Base-by-base conservation (phyloP, 2,113 vertebrate species). In the Chaetodon auriga region DNA sequence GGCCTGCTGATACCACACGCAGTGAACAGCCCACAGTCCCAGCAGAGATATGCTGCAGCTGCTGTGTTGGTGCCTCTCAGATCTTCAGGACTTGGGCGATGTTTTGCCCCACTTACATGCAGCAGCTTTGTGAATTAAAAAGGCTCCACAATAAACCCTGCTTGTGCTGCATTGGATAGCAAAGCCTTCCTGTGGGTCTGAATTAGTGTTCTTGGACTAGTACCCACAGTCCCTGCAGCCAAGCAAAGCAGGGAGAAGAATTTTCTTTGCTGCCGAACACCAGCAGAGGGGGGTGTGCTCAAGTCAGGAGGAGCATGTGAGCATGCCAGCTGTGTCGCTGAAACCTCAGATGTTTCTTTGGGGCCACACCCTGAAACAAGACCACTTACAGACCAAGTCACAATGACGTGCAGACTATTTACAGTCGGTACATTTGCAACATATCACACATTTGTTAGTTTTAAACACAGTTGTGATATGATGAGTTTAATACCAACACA, bases 241-340 rank as follows among this genome's bases (percentile, higher is more conserved):
- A 83, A 65, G 85, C 65, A 57, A 61, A 84, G 74, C 60, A 7
- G 7, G 55, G 74, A 68, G 64, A 38, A 66, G 53, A 70, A 9
- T 73, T 66, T 71, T 76, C 69, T 87, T 87, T 92, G 82, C 89
- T 73, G 80, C 53, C 68, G 75, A n/a, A 80, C 71, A 81, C 90
- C 93, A 93, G 93, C 86, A 95, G 94, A 93, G 93, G 93, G 93
- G 63, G 92, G 19, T 94, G 88, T 90, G 79, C 83, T 90, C 87
- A 88, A 90, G 87, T 90, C 66, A 83, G 71, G 90, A 76, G 46
- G 63, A 80, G 81, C 48, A n/a, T 55, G 62, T 2, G 57, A 81
- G 68, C 12, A 69, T 71, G 51, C 71, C 68, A 68, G 81, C 65
- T 81, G 66, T 64, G 61, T 48, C 21, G 53, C 36, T 75, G 80